Evolutionary conservation across 2,797 vertebrate species (phyloP), one percentile per base, ranked within the genome.

Genomic region (Esox lucius): DNA sequence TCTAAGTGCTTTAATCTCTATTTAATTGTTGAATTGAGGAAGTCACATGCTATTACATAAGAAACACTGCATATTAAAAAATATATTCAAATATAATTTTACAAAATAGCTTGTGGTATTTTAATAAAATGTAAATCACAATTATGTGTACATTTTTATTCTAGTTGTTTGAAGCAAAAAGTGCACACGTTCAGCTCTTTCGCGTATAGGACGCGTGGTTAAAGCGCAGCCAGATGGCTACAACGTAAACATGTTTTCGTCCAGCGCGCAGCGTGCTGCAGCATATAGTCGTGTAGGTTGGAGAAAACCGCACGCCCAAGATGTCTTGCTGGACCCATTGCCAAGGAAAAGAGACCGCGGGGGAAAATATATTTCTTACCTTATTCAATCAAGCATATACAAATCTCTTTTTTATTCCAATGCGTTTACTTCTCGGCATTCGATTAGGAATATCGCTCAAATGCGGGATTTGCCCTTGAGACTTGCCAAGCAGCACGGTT

Each of bases 231-330:
- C 72, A 75, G 79, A 69, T 71, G 73, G 72, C 71, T 39, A 71
- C 80, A 83, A 86, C 84, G 90, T 93, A 87, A 93, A 93, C 92
- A 92, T 92, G 91, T 92, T 92, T 91, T 92, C 84, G 79, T 90
- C 74, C 80, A 33, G 28, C 39, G 72, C 75, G 39, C 79, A 77
- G 81, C 70, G 76, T 73, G 88, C 88, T 75, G 87, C 86, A 81
- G 86, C 86, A 80, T 81, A 81, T 80, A 81, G 82, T n/a, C 39
- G 42, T 46, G 12, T 46, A 16, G 8, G 17, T 75, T 72, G 70
- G 70, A 53, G 69, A 16, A 17, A 51, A 68, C 28, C 76, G 77
- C 76, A 81, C 80, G 71, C 73, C 76, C 64, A 70, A 51, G 61
- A 73, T 56, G 70, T 61, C 68, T 19, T 68, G 71, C 59, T 72